Base-by-base conservation (phyloP, 2,113 vertebrate species). In the Budorcas taxicolor region DNA sequence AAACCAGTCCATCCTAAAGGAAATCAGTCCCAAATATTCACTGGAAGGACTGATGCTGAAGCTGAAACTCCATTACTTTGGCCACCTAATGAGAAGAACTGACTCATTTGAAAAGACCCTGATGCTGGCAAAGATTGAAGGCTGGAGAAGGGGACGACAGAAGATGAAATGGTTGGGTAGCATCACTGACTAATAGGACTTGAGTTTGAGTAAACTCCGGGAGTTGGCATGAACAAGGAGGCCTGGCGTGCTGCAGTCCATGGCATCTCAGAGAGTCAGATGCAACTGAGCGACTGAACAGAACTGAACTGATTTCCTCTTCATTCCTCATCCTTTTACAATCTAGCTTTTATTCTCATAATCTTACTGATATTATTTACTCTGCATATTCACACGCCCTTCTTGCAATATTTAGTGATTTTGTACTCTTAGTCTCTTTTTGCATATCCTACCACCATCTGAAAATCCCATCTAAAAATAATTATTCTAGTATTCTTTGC, bases 331-430 rank as follows among this genome's bases (percentile, higher is more conserved):
- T 33, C 21, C 1, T 29, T 85, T 90, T 84, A 67, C 29, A 86
- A 23, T 40, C 25, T 74, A 8, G 21, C 52, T 91, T 81, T 89
- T 93, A 64, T 90, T 16, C n/a, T 87, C 33, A 29, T 67, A 80
- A 58, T 81, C 80, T 86, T 58, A 91, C 67, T 43, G 40, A 50
- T 57, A 81, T 80, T n/a, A 31, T 90, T 58, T 87, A 67, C 40
- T 90, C 3, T 25, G 5, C 6, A 25, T 67, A 50, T 80, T 7
- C 25, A 50, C 55, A 15, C 0, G 23, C 12, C 23, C 19, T 40
- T 87, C 36, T 76, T 74, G 23, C 52, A 40, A 36, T 62, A 74
- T 82, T 94, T 43, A 81, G 43, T 94, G 43, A 10, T 43, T 91
- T 91, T 87, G n/a, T 87, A 45, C 8, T 71, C 8, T 84, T 58